These are phyloP conservation scores for Centrocercus urophasianus DNA, from an alignment of 2,113 vertebrate species.

Conservation along the genomic window DNA sequence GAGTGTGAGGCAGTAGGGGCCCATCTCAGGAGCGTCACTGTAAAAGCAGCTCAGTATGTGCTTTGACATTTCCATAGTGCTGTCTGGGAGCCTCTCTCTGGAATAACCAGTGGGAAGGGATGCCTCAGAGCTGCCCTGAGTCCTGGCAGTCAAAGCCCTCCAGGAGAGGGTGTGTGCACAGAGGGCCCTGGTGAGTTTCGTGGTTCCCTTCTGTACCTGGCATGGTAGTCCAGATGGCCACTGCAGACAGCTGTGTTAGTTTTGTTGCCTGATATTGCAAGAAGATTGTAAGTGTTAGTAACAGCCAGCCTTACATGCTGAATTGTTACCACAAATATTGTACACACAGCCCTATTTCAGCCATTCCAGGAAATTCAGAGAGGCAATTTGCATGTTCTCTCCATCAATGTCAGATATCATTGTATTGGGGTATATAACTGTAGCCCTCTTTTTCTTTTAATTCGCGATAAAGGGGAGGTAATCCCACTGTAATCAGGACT, in stretches of 20 bases:
- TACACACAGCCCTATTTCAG: neutral
- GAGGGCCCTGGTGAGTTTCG: rapidly evolving
- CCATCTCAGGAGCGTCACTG: neutral
- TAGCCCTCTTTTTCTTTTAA: neutral
- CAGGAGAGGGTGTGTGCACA: rapidly evolving
- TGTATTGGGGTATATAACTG: neutral
- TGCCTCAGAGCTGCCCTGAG: neutral
- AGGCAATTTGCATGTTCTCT: neutral
- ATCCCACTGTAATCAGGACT: neutral
- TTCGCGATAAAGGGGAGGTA: neutral
- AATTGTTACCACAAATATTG: neutral
- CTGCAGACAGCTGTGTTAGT: neutral
- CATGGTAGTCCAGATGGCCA: neutral
- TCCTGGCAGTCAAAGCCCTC: rapidly evolving
- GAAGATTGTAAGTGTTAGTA: neutral
- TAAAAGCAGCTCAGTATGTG: neutral
- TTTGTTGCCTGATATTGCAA: neutral
- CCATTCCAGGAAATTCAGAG: neutral
- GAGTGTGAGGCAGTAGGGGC: neutral
- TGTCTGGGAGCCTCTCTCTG: neutral
- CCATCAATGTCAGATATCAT: neutral
- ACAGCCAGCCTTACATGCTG: neutral
- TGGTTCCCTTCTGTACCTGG: neutral
- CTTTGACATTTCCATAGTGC: neutral
- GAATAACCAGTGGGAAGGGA: neutral